Evolutionary conservation across 2,888 invertebrate species (phyloP), one percentile per base, ranked within the genome.

Genomic region (Rugalucina vietnamica): DNA sequence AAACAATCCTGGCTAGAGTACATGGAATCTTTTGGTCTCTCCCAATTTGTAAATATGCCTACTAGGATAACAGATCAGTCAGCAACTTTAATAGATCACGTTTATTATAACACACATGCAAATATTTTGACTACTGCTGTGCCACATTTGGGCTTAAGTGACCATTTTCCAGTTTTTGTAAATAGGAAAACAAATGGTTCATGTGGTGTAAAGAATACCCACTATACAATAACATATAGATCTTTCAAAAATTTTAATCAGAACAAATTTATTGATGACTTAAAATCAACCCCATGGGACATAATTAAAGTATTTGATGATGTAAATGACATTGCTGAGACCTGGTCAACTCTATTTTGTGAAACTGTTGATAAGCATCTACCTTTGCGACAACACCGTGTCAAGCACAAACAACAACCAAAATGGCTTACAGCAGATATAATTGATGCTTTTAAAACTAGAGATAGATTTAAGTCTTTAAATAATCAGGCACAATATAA

Each of bases 141-240:
- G 29, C 57, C 57, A 29, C 12, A 27, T 2, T 21, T 57, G 29
- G 57, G 57, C 27, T 27, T 57, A 27, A 57, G 57, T 57, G 57
- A 57, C 29, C 57, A 57, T 57, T 57, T 57, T 14, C 57, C 57
- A 1, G 27, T 27, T 14, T 57, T 57, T 14, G 3, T 57, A 21
- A 57, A 29, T 57, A 57, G 57, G n/a, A 57, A 57, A 57, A 57
- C 78, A 43, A 72, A 72, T 24, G 27, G 72, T 3, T 37, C 37
- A 72, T 43, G 43, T 43, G n/a, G 27, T 72, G 5, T 43, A 24
- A 72, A 72, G 24, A 43, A 29, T 72, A 72, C 57, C 14, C 57
- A 57, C 29, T 57, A 27, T 27, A 57, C 57, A 57, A n/a, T n/a
- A n/a, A n/a, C n/a, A n/a, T n/a, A 57, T 57, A 57, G 57, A 57